phyloP scores from a whole-genome alignment of 2,797 vertebrate species.

The Buceros bicornis region DNA sequence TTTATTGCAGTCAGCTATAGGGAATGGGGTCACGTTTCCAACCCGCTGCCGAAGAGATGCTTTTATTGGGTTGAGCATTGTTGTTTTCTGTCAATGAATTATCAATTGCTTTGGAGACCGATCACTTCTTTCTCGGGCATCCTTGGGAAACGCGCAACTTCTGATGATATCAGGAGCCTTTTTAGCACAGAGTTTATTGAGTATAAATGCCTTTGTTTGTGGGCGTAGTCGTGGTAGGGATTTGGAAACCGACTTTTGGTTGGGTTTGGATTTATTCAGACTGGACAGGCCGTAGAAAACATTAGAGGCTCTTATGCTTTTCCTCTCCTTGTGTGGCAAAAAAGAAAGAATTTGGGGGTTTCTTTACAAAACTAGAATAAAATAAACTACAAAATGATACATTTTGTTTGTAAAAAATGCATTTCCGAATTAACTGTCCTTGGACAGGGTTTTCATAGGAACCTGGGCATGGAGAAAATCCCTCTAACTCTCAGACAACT shows the following conservation, averaged over 20 bases:
- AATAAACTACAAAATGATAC: not conserved
- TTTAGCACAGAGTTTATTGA: not conserved
- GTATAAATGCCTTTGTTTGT: conserved; percentile 4
- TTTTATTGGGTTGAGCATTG: conserved; percentile 54
- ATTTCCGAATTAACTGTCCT: not conserved
- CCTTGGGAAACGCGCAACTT: conserved; percentile 1
- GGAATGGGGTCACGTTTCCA: conserved; percentile 43
- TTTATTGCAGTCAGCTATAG: conserved; percentile 37
- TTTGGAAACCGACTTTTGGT: not conserved
- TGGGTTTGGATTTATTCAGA: not conserved
- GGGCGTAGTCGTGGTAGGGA: not conserved
- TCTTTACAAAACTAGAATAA: not conserved
- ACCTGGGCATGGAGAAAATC: not conserved
- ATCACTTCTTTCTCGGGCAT: conserved; percentile 28
- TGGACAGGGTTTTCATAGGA: not conserved
- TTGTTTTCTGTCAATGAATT: conserved; percentile 51
- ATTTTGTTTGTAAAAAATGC: not conserved
- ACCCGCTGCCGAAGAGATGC: not conserved
- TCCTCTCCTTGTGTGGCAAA: not conserved
- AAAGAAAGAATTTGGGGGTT: not conserved
- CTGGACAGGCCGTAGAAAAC: not conserved
- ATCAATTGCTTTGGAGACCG: conserved; percentile 51
- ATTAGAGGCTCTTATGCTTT: not conserved
- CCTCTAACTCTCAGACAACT: not conserved
- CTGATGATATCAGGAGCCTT: not conserved